Conservation (phyloP, 2,113 vertebrate genomes). For the Azemiops feae region DNA sequence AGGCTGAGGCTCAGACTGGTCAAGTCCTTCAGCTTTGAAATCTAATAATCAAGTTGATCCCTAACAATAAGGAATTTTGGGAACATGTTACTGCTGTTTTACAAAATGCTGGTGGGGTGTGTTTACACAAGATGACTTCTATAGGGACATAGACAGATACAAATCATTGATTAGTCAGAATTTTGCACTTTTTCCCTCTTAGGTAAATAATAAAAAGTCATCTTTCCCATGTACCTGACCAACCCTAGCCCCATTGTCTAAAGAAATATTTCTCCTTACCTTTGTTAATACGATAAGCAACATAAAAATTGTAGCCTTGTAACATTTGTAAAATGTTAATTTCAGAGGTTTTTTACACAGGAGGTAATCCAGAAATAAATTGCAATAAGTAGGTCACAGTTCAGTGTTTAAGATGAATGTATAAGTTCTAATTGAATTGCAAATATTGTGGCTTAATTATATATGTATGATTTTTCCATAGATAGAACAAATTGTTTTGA, state of each 20-base stretch:
- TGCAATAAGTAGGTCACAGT: background rate
- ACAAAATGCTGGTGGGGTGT: background rate
- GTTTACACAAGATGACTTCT: background rate
- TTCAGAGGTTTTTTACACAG: background rate
- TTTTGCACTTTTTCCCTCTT: background rate
- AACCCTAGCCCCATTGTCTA: background rate
- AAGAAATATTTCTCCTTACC: background rate
- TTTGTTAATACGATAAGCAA: background rate
- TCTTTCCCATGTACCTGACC: background rate
- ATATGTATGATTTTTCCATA: background rate
- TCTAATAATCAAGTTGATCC: background rate
- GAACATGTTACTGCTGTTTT: background rate
- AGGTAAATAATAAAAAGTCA: background rate
- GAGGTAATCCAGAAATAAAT: slow-evolving; percentile 16
- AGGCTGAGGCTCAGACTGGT: background rate
- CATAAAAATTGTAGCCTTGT: background rate
- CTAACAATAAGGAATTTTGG: background rate
- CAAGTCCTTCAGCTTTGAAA: background rate
- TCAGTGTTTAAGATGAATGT: background rate
- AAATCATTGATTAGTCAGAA: background rate
- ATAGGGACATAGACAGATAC: background rate
- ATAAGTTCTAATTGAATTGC: background rate
- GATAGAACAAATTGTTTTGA: background rate
- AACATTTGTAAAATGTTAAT: background rate
- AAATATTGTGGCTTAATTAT: slow-evolving; percentile 1